phyloP scores from a whole-genome alignment of 2,113 vertebrate genomes.

The Tetraodon nigroviridis region DNA sequence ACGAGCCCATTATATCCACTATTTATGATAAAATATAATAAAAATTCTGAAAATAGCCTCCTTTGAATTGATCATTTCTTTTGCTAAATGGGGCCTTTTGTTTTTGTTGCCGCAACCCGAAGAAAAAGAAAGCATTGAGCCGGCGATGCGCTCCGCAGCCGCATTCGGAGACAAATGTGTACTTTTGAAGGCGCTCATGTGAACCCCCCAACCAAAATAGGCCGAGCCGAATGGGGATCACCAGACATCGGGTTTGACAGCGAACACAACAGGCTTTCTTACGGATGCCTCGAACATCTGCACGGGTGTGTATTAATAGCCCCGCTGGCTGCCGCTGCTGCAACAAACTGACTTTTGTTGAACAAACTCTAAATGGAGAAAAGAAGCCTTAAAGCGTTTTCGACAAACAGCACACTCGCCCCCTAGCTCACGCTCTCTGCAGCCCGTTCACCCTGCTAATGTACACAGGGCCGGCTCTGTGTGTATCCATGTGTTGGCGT shows the following conservation, averaged over 20 bases:
- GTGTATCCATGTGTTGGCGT: slow-evolving; percentile 5
- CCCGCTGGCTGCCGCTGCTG: slow-evolving; percentile 37
- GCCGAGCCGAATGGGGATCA: slow-evolving; percentile 36
- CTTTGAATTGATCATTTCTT: slow-evolving; percentile 7
- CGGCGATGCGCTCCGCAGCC: slow-evolving; percentile 24
- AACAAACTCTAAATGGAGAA: slow-evolving; percentile 51
- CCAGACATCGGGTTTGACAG: slow-evolving; percentile 49
- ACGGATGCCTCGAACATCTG: slow-evolving; percentile 43
- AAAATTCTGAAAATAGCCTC: slow-evolving; percentile 48
- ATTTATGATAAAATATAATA: slow-evolving; percentile 97
- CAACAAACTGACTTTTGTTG: slow-evolving; percentile 74
- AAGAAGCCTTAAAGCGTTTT: slow-evolving; percentile 67
- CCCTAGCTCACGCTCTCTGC: slow-evolving; percentile 36
- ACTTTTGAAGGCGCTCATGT: slow-evolving; percentile 55
- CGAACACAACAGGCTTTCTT: slow-evolving; percentile 63
- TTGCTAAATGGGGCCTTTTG: slow-evolving; percentile 46
- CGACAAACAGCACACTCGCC: slow-evolving; percentile 53
- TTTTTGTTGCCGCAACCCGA: slow-evolving; percentile 21
- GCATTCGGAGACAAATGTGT: slow-evolving; percentile 56
- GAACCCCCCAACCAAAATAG: slow-evolving; percentile 61
- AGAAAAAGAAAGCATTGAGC: slow-evolving; percentile 12
- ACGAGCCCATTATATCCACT: slow-evolving; percentile 93
- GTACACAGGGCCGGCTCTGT: slow-evolving; percentile 40
- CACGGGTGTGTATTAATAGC: slow-evolving; percentile 59
- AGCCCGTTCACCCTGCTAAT: slow-evolving; percentile 33